Evolutionary conservation across 2,797 vertebrate genomes (phyloP).

Genomic region (Menidia menidia): DNA sequence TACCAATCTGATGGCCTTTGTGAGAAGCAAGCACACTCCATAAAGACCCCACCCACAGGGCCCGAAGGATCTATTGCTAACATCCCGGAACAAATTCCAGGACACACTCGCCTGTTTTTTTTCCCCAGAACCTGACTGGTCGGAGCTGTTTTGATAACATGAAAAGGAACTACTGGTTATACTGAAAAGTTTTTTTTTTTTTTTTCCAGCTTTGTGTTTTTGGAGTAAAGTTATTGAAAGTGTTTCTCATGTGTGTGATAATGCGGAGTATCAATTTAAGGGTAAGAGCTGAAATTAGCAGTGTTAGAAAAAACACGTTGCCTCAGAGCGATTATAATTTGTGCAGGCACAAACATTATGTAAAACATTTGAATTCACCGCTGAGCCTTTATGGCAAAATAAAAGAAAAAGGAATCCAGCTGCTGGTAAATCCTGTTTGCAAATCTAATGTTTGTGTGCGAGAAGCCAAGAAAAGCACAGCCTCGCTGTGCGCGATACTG

Average conservation of each 20-base stretch:
- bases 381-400: constrained; percentile 33
- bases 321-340: background rate
- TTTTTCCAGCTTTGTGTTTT: background rate
- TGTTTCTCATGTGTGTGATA: background rate
- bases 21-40: background rate
- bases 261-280: background rate
- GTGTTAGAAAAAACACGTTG: background rate
- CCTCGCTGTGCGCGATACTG: constrained; percentile 21
- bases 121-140: background rate
- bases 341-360: background rate
- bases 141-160: background rate
- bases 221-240: background rate
- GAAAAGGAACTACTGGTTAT: background rate
- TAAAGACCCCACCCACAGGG: background rate
- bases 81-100: background rate
- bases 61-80: background rate
- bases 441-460: constrained; percentile 53
- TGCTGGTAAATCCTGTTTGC: constrained; percentile 46
- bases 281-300: background rate
- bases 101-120: background rate
- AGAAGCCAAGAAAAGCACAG: constrained; percentile 40
- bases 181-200: background rate
- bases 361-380: constrained; percentile 11
- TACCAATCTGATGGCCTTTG: background rate
- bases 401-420: background rate